Evolutionary conservation across 2,888 invertebrate genomes (phyloP).

Genomic region (Papilio gigon): DNA sequence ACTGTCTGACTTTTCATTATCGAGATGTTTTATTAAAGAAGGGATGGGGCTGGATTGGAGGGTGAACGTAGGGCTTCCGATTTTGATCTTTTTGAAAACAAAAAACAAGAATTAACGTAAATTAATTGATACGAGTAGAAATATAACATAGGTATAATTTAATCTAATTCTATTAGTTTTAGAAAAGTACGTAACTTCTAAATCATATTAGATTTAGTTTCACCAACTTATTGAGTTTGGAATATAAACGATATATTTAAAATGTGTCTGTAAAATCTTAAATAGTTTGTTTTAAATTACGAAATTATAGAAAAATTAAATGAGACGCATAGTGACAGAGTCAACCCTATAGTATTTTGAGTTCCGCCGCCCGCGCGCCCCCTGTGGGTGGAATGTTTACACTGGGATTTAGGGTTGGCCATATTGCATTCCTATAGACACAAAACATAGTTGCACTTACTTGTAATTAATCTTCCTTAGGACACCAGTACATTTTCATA

Average conservation of each 20-base stretch:
- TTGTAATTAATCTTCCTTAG: constrained; percentile 29
- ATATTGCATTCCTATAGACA: constrained; percentile 75
- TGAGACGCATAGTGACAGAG: constrained; percentile 39
- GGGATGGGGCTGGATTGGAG: constrained; percentile 65
- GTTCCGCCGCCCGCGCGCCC: constrained; percentile 57
- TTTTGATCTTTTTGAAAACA: constrained; percentile 41
- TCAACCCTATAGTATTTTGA: constrained; percentile 60
- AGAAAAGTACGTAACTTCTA: neutral
- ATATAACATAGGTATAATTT: too few relatives aligned
- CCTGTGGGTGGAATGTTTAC: constrained; percentile 75
- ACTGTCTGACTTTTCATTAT: constrained; percentile 83
- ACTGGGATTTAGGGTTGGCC: constrained; percentile 66
- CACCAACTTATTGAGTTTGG: neutral
- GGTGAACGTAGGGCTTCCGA: constrained; percentile 71
- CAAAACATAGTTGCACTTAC: constrained; percentile 35
- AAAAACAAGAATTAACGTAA: constrained; percentile 39
- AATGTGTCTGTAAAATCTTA: neutral
- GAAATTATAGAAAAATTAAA: neutral
- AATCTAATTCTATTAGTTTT: too few relatives aligned
- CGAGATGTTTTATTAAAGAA: constrained; percentile 82
- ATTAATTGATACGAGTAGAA: neutral
- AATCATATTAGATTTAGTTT: neutral
- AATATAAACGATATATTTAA: neutral
- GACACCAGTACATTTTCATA: neutral
- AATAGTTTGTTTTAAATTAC: neutral